phyloP scores from a whole-genome alignment of 2,113 vertebrate genomes.

The Lampris megalopsis region DNA sequence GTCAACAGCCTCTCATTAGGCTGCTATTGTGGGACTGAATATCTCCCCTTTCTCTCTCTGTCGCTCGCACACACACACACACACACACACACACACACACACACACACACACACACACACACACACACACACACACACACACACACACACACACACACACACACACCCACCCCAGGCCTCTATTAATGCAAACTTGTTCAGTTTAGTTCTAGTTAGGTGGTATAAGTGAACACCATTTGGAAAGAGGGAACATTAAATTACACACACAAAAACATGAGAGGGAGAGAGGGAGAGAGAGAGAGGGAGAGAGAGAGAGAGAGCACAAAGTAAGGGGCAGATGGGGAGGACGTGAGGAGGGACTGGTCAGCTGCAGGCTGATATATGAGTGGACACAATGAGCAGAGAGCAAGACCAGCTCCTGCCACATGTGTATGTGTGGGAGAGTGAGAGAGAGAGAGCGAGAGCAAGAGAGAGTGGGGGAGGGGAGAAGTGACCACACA shows the following conservation, averaged over 20 bases:
- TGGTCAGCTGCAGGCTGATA: slow-evolving; percentile 82
- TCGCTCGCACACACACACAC: neutral
- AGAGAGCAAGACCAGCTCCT: slow-evolving; percentile 63
- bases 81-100: slow-evolving; percentile 3
- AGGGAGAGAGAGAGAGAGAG: slow-evolving; percentile 43
- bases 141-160: slow-evolving; percentile 24
- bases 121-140: slow-evolving; percentile 26
- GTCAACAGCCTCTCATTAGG: slow-evolving; percentile 75
- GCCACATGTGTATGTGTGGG: slow-evolving; percentile 61
- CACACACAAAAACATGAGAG: slow-evolving; percentile 9
- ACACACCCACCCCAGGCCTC: slow-evolving; percentile 20
- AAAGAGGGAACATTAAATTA: neutral
- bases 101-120: slow-evolving; percentile 11
- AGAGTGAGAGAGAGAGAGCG: slow-evolving; percentile 2
- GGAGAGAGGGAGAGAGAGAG: slow-evolving; percentile 13
- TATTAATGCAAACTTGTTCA: slow-evolving; percentile 58
- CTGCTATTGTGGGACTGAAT: slow-evolving; percentile 52
- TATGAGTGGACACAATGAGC: slow-evolving; percentile 83
- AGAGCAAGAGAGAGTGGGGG: slow-evolving; percentile 67
- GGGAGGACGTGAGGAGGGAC: slow-evolving; percentile 63
- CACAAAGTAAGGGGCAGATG: slow-evolving; percentile 74
- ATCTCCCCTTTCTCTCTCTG: slow-evolving; percentile 9
- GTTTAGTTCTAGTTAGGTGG: slow-evolving; percentile 55
- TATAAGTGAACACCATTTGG: slow-evolving; percentile 25
- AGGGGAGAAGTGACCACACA: slow-evolving; percentile 76